A percentile compares a stretch with the other conserved stretches of the same genome.
Conservation (phyloP, 2,797 vertebrate species). For the Rhinatrema bivittatum region DNA sequence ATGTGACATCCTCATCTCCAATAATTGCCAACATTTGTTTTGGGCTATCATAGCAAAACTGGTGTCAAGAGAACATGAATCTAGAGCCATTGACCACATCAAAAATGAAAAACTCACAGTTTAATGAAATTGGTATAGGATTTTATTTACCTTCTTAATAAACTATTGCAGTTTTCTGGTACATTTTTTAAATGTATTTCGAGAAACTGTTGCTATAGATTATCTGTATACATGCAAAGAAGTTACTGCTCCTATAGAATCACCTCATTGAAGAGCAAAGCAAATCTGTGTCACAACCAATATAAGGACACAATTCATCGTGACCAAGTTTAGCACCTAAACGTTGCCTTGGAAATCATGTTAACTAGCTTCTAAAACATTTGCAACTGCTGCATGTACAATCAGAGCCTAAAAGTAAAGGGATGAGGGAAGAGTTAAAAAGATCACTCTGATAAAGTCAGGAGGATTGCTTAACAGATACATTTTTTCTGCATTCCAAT, state of each 20-base stretch:
- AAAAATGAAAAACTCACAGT: not conserved
- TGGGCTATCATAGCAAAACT: too few species aligned
- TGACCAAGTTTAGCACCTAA: not conserved
- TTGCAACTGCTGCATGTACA: too few species aligned
- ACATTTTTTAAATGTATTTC: not conserved
- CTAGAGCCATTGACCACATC: not conserved
- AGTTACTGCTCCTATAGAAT: slow-evolving; percentile 8
- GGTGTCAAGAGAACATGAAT: too few species aligned
- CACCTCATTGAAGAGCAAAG: not conserved
- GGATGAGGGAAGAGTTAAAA: too few species aligned
- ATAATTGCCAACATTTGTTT: too few species aligned
- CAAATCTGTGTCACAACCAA: not conserved
- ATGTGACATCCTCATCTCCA: too few species aligned
- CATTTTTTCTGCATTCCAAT: too few species aligned
- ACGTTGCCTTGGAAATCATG: not conserved
- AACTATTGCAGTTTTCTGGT: not conserved
- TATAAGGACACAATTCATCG: slow-evolving; percentile 1
- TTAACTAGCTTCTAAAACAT: too few species aligned
- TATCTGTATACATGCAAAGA: slow-evolving; percentile 5
- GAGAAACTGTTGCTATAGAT: slow-evolving; percentile 2
- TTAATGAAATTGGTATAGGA: not conserved
- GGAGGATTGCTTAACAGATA: too few species aligned
- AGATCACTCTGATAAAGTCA: too few species aligned
- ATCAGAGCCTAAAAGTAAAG: too few species aligned
- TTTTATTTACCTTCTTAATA: slow-evolving; percentile 13